Base-by-base conservation (phyloP, 1,140 invertebrate species). In the Drosophila obscura region DNA sequence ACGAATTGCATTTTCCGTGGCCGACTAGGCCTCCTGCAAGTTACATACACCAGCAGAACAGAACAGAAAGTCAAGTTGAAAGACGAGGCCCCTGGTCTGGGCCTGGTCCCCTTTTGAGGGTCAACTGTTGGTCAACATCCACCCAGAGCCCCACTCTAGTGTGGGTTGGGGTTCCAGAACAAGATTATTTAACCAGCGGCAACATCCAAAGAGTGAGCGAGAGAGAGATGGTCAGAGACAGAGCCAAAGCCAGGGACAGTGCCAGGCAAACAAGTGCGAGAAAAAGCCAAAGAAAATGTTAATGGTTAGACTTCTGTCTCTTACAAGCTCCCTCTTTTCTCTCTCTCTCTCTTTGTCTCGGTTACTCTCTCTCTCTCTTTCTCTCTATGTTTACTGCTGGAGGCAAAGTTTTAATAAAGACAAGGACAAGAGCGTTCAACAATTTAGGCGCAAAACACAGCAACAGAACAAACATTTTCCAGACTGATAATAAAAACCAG, bases 371-470 rank as follows among this genome's bases (percentile, higher is more conserved):
- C 9, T 41, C 58, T 41, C 31, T 13, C 24, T 26, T 28, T 49
- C 9, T 35, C 50, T 28, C n/a, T 57, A 19, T 28, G 13, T 39
- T n/a, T 35, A 26, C 63, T 58, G 66, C 66, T 58, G 51, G 44
- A 57, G 66, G 77, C 57, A 60, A 83, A 79, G 66, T 87, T 87
- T 87, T 88, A 87, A 87, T 87, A 73, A 88, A 88, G 83, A 88
- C 83, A 77, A 82, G 67, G 79, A 88, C 69, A 79, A 69, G 63
- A 88, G 79, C 83, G 61, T 63, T 64, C 83, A 78, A 76, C 77
- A 78, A 67, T 73, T 78, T 67, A 76, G 80, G 52, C 77, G 77
- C 64, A 78, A 84, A 73, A 73, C 72, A 77, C 67, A 75, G 80
- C 68, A 73, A 80, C 69, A 72, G 71, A 69, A 43, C 67, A 72